phyloP scores from a whole-genome alignment of 2,113 vertebrate species.

The Delphinapterus leucas region DNA sequence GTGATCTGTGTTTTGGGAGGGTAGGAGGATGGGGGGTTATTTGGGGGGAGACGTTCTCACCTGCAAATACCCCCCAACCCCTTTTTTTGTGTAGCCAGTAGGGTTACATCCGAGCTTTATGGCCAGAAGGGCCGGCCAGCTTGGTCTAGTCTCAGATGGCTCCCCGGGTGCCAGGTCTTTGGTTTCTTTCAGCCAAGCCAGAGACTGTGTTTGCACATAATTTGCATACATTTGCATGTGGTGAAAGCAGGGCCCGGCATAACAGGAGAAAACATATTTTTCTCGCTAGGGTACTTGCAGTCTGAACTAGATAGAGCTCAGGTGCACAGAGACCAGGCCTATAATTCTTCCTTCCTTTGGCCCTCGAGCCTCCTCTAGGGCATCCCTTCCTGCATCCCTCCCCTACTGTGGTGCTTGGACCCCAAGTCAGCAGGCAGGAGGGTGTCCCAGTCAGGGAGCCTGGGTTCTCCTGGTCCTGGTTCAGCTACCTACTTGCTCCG shows the following conservation, averaged over 20 bases:
- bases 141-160: not conserved
- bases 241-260: not conserved
- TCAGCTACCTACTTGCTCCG: fast-evolving
- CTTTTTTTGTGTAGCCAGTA: not conserved
- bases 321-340: not conserved
- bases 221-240: constrained; percentile 72
- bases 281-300: constrained; percentile 25
- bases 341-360: not conserved
- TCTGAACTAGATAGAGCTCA: constrained; percentile 12
- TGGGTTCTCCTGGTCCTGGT: not conserved
- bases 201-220: constrained; percentile 44
- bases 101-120: not conserved
- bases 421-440: not conserved
- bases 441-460: not conserved
- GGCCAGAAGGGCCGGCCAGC: not conserved
- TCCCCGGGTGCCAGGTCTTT: not conserved
- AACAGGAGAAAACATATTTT: constrained; percentile 47
- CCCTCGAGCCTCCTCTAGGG: not conserved
- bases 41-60: no score
- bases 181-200: constrained; percentile 16
- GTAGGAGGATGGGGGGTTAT: not conserved
- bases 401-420: not conserved
- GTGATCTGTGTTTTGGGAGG: not conserved
- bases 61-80: not conserved
- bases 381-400: not conserved